phyloP scores from a whole-genome alignment of 2,888 invertebrate genomes.

The Ormyrus rosae region DNA sequence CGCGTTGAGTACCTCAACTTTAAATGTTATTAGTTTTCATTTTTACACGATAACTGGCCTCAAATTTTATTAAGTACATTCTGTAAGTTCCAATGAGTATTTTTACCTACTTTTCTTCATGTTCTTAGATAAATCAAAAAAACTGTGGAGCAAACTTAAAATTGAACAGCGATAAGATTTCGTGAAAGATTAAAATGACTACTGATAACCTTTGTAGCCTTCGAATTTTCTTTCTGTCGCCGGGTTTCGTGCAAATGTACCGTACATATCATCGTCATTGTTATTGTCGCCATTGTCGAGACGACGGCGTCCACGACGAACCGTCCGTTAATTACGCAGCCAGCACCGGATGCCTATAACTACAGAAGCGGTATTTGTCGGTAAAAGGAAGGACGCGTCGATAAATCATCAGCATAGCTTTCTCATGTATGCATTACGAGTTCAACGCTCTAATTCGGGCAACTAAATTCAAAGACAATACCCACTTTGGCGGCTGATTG shows the following conservation, averaged over 20 bases:
- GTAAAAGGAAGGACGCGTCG: conserved; percentile 35
- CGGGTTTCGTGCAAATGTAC: too few relatives aligned
- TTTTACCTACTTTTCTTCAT: too few relatives aligned
- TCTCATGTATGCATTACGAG: neutral
- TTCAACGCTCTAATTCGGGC: conserved; percentile 50
- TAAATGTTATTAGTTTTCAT: too few relatives aligned
- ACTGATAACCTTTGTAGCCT: too few relatives aligned
- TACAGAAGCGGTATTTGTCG: neutral
- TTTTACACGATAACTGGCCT: too few relatives aligned
- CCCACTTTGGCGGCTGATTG: too few relatives aligned
- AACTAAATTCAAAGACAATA: conserved; percentile 13
- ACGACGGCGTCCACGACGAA: conserved; percentile 12
- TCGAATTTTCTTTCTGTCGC: too few relatives aligned
- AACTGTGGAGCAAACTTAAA: neutral
- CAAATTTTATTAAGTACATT: too few relatives aligned
- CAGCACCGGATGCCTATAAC: conserved; percentile 15
- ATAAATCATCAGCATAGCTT: conserved; percentile 35
- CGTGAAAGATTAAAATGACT: too few relatives aligned
- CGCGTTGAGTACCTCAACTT: too few relatives aligned
- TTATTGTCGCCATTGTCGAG: conserved; percentile 35
- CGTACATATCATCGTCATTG: conserved; percentile 22
- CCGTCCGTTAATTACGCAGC: conserved; percentile 41
- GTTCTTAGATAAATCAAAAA: neutral
- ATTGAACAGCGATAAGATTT: too few relatives aligned
- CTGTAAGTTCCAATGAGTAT: too few relatives aligned